Conservation (phyloP, 1,140 invertebrate genomes). For the Trachymyrmex septentrionalis region DNA sequence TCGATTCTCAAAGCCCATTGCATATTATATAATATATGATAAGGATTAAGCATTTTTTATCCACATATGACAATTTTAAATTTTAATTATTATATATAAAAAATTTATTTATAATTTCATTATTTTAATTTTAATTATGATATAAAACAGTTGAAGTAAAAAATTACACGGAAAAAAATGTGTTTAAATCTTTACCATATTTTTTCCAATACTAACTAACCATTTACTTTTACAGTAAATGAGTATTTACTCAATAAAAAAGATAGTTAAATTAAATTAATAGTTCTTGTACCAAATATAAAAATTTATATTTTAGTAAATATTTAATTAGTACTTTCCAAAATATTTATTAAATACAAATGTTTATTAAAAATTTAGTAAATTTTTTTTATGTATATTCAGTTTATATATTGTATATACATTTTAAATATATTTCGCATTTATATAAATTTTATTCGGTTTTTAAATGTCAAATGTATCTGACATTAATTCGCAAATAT, state of each 20-base stretch:
- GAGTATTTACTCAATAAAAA: too few species aligned
- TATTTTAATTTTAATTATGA: slow-evolving; percentile 15
- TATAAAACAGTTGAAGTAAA: background rate
- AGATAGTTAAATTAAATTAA: too few species aligned
- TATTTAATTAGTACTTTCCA: too few species aligned
- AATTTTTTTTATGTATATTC: too few species aligned
- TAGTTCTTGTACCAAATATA: too few species aligned
- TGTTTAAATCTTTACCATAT: too few species aligned
- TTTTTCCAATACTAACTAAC: too few species aligned
- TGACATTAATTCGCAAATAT: background rate
- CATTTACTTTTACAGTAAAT: too few species aligned
- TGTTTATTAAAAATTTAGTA: too few species aligned
- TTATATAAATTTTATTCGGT: background rate
- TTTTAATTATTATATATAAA: background rate
- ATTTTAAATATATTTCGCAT: background rate
- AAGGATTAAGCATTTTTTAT: background rate
- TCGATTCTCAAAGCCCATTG: too few species aligned
- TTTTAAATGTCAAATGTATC: background rate
- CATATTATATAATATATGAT: background rate
- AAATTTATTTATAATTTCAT: background rate
- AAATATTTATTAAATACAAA: too few species aligned
- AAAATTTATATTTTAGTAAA: too few species aligned
- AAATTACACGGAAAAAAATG: background rate
- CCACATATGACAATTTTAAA: background rate
- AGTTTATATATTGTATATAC: background rate